These are phyloP conservation scores for Heliothis subflexa DNA, from an alignment of 1,140 invertebrate species.

Conservation along the genomic window DNA sequence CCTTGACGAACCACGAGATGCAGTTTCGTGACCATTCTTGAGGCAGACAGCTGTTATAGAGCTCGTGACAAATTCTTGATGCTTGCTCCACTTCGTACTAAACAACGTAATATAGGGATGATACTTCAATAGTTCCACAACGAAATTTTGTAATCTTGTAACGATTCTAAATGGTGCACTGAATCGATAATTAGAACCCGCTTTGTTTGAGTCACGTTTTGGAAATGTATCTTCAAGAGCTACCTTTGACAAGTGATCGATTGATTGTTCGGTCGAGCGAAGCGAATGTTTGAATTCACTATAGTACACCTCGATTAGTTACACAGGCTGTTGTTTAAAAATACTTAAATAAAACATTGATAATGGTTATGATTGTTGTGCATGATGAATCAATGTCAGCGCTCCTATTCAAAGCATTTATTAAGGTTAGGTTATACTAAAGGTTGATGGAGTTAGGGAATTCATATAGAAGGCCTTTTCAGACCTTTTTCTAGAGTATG, in stretches of 20 bases:
- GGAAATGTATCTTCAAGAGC: constrained; percentile 26
- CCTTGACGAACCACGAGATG: constrained; percentile 34
- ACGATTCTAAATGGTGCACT: constrained; percentile 52
- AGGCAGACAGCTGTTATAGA: constrained; percentile 2
- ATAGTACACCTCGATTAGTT: constrained; percentile 11
- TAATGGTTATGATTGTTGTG: neutral
- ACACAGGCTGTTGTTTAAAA: constrained; percentile 7
- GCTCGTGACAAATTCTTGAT: constrained; percentile 43
- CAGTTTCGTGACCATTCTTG: constrained; percentile 33
- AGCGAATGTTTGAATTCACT: constrained; percentile 29
- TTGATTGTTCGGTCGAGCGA: constrained; percentile 33
- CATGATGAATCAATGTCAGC: neutral
- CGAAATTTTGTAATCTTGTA: constrained; percentile 35
- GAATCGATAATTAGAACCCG: constrained; percentile 66
- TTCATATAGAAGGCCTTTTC: neutral
- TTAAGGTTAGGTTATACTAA: neutral
- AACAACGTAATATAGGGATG: constrained; percentile 5
- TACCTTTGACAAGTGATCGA: constrained; percentile 41
- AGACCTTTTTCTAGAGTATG: too few relatives aligned
- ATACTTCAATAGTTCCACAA: constrained; percentile 22
- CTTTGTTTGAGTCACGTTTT: constrained; percentile 68
- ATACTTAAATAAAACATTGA: neutral
- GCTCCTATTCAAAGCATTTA: neutral
- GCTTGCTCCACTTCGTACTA: constrained; percentile 33
- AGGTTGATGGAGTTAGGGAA: neutral